Evolutionary conservation across 1,140 invertebrate species (phyloP).

Genomic region (Caenorhabditis tropicalis): DNA sequence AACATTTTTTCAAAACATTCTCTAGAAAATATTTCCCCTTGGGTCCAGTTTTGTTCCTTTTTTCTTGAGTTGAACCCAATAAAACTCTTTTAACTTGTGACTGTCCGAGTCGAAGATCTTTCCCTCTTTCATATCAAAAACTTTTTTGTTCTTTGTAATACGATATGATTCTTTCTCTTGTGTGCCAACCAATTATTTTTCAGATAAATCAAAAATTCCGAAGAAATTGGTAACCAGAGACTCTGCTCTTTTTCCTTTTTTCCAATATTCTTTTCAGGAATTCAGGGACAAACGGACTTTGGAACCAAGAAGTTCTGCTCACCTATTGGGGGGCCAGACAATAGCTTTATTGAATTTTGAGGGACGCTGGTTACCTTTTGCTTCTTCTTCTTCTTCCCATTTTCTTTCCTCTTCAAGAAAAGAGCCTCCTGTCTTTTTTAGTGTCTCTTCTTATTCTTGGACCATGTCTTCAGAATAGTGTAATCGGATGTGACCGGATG

Average conservation of each 20-base stretch:
- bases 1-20: background rate
- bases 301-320: slow-evolving; percentile 34
- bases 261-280: background rate
- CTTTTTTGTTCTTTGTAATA: background rate
- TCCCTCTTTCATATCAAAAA: background rate
- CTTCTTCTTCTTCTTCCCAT: background rate
- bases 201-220: slow-evolving; percentile 37
- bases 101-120: background rate
- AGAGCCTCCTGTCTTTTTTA: no score
- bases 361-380: background rate
- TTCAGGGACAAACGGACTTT: background rate
- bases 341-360: slow-evolving; percentile 32
- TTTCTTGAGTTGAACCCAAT: slow-evolving; percentile 20
- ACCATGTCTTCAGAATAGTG: background rate
- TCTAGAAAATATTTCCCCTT: no score
- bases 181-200: slow-evolving; percentile 27
- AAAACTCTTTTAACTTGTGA: background rate
- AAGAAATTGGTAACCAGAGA: slow-evolving; percentile 27
- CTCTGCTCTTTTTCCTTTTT: background rate
- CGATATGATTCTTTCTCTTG: background rate
- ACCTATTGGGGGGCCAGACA: slow-evolving; percentile 23
- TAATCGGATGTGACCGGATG: slow-evolving; percentile 29
- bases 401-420: background rate
- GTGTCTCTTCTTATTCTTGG: background rate
- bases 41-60: background rate